Evolutionary conservation across 2,113 vertebrate species (phyloP).

Genomic region (Sialia sialis): DNA sequence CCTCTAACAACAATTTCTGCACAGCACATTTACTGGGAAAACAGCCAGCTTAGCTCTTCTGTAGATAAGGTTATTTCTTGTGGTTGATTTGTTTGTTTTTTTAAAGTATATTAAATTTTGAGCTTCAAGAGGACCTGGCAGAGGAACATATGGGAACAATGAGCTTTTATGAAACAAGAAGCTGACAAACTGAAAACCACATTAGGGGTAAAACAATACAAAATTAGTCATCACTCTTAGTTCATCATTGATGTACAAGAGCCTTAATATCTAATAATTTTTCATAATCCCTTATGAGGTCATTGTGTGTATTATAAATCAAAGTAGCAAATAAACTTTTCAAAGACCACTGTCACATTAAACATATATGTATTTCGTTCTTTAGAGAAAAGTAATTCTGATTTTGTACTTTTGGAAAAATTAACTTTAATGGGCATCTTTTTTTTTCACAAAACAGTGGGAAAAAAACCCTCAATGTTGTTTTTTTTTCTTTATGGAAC

Average conservation of each 20-base stretch:
- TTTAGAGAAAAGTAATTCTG: neutral
- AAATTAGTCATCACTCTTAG: neutral
- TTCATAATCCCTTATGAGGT: neutral
- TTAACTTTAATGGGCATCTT: neutral
- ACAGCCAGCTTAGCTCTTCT: neutral
- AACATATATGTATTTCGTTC: neutral
- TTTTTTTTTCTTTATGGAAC: neutral
- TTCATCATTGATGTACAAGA: neutral
- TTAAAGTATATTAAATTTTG: neutral
- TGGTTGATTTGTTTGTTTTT: neutral
- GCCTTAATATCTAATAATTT: neutral
- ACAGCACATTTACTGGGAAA: neutral
- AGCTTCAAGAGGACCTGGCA: neutral
- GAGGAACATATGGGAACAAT: neutral
- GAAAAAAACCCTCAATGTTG: neutral
- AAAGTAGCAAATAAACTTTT: neutral
- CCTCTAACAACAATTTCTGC: neutral
- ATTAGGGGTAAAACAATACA: neutral
- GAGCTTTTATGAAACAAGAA: neutral
- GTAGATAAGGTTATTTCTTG: neutral
- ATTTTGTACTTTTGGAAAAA: neutral
- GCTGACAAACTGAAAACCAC: neutral
- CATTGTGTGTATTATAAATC: neutral
- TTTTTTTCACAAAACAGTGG: neutral
- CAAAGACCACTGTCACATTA: neutral